These are phyloP conservation scores for Halyomorpha halys DNA, from an alignment of 1,140 invertebrate genomes.

Conservation along the genomic window DNA sequence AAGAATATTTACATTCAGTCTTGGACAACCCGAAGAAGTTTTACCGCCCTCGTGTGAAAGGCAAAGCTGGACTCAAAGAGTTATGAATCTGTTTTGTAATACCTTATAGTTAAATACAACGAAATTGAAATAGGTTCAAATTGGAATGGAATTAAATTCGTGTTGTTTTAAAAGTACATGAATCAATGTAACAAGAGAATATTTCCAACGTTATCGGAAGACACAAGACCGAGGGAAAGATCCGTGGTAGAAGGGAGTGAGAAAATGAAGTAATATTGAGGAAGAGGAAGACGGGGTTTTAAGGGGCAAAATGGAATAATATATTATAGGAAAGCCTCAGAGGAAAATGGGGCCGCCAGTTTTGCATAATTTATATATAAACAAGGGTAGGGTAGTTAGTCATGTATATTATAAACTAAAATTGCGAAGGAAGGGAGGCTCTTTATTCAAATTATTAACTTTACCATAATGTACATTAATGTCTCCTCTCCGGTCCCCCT, in stretches of 20 bases:
- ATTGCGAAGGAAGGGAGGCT: not conserved
- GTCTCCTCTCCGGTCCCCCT: conserved; percentile 3
- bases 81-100: no score
- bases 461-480: conserved; percentile 26
- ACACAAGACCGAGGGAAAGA: not conserved
- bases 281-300: not conserved
- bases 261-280: conserved; percentile 13
- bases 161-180: no score
- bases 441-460: conserved; percentile 29
- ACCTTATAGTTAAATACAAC: no score
- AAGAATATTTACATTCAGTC: no score
- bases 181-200: no score
- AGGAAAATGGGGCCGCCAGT: conserved; percentile 15
- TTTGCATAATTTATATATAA: conserved; percentile 26
- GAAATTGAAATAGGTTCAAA: no score
- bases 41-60: no score
- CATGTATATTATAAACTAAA: conserved; percentile 27
- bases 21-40: no score
- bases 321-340: conserved; percentile 22
- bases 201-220: not conserved
- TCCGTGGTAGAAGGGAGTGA: not conserved
- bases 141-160: no score
- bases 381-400: conserved; percentile 21
- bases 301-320: conserved; percentile 24
- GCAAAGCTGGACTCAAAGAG: no score